Evolutionary conservation across 2,888 invertebrate genomes (phyloP).

Genomic region (Cephus nigrinus): DNA sequence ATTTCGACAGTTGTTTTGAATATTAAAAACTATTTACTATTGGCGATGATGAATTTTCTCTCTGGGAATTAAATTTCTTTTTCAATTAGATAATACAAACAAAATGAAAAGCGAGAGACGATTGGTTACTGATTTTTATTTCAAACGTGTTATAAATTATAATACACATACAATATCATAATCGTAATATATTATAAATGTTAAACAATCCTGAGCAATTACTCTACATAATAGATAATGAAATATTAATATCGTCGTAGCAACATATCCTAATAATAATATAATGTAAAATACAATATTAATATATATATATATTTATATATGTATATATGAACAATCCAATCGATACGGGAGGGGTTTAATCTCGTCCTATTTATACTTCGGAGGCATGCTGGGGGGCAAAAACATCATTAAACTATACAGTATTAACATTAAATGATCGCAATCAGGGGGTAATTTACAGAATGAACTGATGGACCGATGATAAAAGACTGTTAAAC

Average conservation of each 20-base stretch:
- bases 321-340: slow-evolving; percentile 51
- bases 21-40: slow-evolving; percentile 8
- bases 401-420: slow-evolving; percentile 59
- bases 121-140: slow-evolving; percentile 58
- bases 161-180: slow-evolving; percentile 61
- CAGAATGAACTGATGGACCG: slow-evolving; percentile 39
- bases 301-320: slow-evolving; percentile 31
- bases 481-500: slow-evolving; percentile 45
- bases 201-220: slow-evolving; percentile 64
- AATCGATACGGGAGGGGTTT: slow-evolving; percentile 39
- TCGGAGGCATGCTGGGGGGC: slow-evolving; percentile 27
- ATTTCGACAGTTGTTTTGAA: too few species aligned
- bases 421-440: slow-evolving; percentile 60
- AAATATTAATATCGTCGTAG: slow-evolving; percentile 45
- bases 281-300: slow-evolving; percentile 49
- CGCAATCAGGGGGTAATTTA: slow-evolving; percentile 48
- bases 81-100: background rate
- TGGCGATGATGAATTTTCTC: slow-evolving; percentile 17
- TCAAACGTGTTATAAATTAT: slow-evolving; percentile 64
- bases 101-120: background rate
- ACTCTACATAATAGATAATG: slow-evolving; percentile 59
- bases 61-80: slow-evolving; percentile 8
- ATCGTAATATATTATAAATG: slow-evolving; percentile 61
- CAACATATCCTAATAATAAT: slow-evolving; percentile 47
- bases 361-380: slow-evolving; percentile 2